These are phyloP conservation scores for Leptinotarsa lineolata DNA, from an alignment of 1,140 invertebrate genomes.

Conservation along the genomic window DNA sequence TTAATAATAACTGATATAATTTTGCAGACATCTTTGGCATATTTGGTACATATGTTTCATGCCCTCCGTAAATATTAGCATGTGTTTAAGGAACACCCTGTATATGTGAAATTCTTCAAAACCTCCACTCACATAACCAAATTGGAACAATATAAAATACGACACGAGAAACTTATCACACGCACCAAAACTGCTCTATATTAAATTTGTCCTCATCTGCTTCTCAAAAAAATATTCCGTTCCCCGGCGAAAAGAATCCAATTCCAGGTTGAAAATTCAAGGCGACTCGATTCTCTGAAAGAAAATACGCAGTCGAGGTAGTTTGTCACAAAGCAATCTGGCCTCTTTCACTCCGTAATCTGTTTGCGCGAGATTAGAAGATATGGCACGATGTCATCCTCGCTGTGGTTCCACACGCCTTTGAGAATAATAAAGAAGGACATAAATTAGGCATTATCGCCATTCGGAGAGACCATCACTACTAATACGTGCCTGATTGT, in stretches of 20 bases:
- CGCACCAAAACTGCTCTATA: no score
- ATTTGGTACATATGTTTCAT: no score
- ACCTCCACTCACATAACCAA: neutral
- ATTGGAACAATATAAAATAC: no score
- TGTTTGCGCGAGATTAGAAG: constrained; percentile 44
- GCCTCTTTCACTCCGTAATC: constrained; percentile 28
- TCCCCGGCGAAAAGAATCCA: neutral
- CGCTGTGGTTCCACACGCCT: constrained; percentile 31
- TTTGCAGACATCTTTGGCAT: no score
- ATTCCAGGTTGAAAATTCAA: constrained; percentile 9
- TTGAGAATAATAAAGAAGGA: constrained; percentile 35
- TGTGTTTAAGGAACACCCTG: no score
- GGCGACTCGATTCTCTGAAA: neutral
- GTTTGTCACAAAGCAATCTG: constrained; percentile 24
- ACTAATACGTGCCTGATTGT: constrained; percentile 33
- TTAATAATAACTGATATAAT: no score
- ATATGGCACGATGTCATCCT: constrained; percentile 43
- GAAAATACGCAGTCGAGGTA: constrained; percentile 7
- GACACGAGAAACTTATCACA: no score
- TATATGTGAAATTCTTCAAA: neutral
- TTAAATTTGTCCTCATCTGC: constrained; percentile 1
- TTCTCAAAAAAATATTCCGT: neutral
- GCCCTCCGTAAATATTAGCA: no score
- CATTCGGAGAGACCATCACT: constrained; percentile 25
- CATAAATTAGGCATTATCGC: constrained; percentile 37